Evolutionary conservation across 2,797 vertebrate species (phyloP).

Genomic region (Podarcis lilfordi): DNA sequence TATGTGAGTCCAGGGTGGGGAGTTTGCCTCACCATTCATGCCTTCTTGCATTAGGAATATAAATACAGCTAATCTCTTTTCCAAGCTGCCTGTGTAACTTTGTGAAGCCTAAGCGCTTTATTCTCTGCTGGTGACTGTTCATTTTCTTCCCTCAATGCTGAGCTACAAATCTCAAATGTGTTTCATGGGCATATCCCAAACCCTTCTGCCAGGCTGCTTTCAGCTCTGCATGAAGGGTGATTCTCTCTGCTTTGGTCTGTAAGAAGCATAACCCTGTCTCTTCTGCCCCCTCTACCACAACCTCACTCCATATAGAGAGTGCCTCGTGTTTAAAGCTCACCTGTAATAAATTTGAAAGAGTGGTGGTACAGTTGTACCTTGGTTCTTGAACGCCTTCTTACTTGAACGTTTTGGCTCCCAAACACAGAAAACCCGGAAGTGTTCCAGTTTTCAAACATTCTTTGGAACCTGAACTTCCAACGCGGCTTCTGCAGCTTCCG

Average conservation of each 20-base stretch:
- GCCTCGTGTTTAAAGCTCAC: not conserved
- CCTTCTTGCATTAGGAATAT: not conserved
- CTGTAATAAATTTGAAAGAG: not conserved
- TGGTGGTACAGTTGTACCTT: not conserved
- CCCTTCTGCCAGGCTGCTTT: not conserved
- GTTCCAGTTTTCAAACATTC: too few relatives aligned
- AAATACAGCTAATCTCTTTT: not conserved
- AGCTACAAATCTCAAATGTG: not conserved
- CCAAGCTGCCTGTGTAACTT: too few relatives aligned
- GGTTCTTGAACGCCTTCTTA: too few relatives aligned
- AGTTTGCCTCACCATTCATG: not conserved
- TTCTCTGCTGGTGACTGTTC: not conserved
- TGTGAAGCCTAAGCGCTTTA: not conserved
- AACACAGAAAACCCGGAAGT: too few relatives aligned
- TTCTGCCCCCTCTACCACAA: not conserved
- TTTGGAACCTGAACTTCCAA: too few relatives aligned
- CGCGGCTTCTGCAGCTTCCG: too few relatives aligned
- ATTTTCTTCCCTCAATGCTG: not conserved
- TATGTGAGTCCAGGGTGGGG: conserved; percentile 61
- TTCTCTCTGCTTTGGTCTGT: not conserved
- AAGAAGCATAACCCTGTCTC: not conserved
- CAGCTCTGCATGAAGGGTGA: not conserved
- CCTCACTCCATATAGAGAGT: too few relatives aligned
- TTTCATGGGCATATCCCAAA: not conserved
- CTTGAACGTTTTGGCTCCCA: too few relatives aligned